Evolutionary conservation across 2,888 invertebrate genomes (phyloP), one percentile per base, ranked within the genome.

Genomic region (Xestia ashworthii): DNA sequence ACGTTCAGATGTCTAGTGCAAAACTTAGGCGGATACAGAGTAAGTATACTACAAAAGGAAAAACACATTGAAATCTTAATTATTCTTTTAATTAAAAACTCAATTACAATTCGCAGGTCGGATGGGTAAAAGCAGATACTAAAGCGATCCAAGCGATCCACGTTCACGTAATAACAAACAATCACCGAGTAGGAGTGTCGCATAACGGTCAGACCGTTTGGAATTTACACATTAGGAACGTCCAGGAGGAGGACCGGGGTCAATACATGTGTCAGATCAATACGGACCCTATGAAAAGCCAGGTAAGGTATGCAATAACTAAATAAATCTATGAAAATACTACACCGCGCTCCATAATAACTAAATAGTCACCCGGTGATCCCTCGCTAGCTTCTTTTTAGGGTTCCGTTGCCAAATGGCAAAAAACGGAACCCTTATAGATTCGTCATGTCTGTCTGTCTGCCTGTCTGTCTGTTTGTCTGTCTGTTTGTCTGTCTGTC

Each of bases 251-350:
- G 92, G 99, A 99, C 94, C 97, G 98, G 70, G 99, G 99, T 50
- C 97, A 98, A 89, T 99, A 99, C 96, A 99, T 99, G 99, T 99
- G 99, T 95, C 99, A 99, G 96, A 98, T 99, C 91, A 99, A 99
- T 96, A 99, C 99, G 38, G 98, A 99, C 95, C 99, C 99, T 0
- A 99, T 99, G 99, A 98, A 98, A 95, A 98, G 98, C 94, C 99
- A 99, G 98, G 98, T 99, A 96, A 95, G 84, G 91, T 91, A 88
- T 73, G 58, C 71, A 75, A 66, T 64, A 69, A 55, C 32, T 44
- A 75, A 78, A 65, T 65, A 67, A 69, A 69, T 53, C 53, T 62
- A 70, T 44, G 16, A 83, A 90, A 87, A 94, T 9, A 77, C 90
- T 89, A 95, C 83, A 93, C 94, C 0, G 93, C 93, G 32, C 65